Evolutionary conservation across 2,797 vertebrate genomes (phyloP).

Genomic region (Neosilurus hyrtlii): DNA sequence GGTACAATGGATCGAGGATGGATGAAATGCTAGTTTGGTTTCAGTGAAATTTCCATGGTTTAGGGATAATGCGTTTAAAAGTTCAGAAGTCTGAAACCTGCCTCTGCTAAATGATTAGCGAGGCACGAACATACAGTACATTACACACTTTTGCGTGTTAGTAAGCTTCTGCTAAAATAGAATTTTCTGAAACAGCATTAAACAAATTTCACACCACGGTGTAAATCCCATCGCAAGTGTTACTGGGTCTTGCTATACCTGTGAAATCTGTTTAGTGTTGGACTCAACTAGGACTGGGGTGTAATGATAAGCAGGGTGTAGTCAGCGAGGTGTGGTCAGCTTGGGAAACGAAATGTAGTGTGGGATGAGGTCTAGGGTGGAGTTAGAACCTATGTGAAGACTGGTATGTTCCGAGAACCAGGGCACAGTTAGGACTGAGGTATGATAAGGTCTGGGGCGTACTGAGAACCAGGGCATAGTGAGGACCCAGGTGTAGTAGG

Average conservation of each 20-base stretch:
- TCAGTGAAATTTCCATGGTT: conserved; percentile 38
- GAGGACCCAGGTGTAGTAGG: too few relatives aligned
- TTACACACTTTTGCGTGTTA: conserved; percentile 5
- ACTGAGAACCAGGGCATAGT: too few relatives aligned
- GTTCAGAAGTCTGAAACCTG: background rate
- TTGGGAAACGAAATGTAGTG: too few relatives aligned
- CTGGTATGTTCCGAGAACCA: too few relatives aligned
- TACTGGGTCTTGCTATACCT: background rate
- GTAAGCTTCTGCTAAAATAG: background rate
- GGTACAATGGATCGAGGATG: conserved; percentile 28
- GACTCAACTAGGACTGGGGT: background rate
- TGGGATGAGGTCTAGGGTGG: too few relatives aligned
- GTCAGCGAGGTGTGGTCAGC: too few relatives aligned
- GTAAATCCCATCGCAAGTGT: background rate
- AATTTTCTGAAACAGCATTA: background rate
- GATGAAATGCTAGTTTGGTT: conserved; percentile 47
- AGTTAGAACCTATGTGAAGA: too few relatives aligned
- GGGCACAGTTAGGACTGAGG: too few relatives aligned
- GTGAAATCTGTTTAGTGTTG: conserved; percentile 5
- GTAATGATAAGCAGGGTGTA: too few relatives aligned
- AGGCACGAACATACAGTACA: background rate
- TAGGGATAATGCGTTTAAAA: conserved; percentile 32
- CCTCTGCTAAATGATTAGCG: conserved; percentile 1
- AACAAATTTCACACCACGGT: background rate
- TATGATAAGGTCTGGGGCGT: too few relatives aligned